A percentile compares a stretch with the other conserved stretches of the same genome.
Evolutionary conservation across 2,797 vertebrate species (phyloP).

Genomic region (Linurgus olivaceus): DNA sequence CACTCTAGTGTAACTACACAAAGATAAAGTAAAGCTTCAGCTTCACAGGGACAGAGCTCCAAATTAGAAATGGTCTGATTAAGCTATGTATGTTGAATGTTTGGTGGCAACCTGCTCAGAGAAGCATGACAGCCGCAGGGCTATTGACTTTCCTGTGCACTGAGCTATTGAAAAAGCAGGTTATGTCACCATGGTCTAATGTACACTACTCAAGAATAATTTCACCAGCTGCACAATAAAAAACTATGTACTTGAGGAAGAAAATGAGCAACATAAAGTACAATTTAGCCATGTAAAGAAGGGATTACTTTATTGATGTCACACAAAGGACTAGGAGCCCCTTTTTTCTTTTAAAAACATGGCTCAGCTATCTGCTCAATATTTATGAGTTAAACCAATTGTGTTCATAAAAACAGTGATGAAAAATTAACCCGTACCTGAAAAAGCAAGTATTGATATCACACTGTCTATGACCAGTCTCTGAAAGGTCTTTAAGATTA

Average conservation of each 20-base stretch:
- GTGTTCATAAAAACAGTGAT: background rate
- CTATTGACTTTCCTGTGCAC: background rate
- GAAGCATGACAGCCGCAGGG: background rate
- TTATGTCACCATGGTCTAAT: background rate
- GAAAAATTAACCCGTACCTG: background rate
- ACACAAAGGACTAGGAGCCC: background rate
- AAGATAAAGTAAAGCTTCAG: background rate
- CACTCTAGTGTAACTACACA: background rate
- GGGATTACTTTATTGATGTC: background rate
- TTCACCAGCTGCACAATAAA: background rate
- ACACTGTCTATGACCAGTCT: background rate
- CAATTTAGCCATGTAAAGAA: background rate
- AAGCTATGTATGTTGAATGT: background rate
- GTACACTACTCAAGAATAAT: background rate
- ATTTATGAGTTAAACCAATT: background rate
- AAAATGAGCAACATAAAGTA: background rate
- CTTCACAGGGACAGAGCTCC: background rate
- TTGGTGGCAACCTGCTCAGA: constrained; percentile 7
- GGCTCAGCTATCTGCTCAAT: background rate
- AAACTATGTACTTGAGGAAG: background rate
- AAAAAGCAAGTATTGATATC: background rate
- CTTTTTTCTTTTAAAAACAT: background rate
- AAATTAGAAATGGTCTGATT: background rate
- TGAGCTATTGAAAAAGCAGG: background rate
- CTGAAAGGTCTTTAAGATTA: background rate